A percentile compares a stretch with the other conserved stretches of the same genome.
Evolutionary conservation across 2,797 vertebrate species (phyloP).

Genomic region (Lates japonicus): DNA sequence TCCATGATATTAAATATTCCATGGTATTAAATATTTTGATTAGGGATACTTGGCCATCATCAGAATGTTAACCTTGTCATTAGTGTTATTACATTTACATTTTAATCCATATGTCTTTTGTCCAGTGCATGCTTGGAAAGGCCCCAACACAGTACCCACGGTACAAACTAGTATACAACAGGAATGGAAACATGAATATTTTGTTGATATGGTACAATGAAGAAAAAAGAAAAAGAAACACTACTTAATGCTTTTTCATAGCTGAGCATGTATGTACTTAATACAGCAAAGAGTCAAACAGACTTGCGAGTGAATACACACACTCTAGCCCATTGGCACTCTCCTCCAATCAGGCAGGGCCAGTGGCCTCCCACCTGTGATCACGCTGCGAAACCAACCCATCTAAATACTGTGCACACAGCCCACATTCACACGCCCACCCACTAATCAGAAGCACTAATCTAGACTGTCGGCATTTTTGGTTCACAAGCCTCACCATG

Average conservation of each 20-base stretch:
- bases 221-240: not conserved
- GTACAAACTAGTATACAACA: not conserved
- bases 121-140: not conserved
- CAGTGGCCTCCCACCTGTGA: conserved; percentile 57
- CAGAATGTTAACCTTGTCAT: not conserved
- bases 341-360: conserved; percentile 51
- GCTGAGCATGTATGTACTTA: not conserved
- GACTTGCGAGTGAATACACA: conserved; percentile 43
- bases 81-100: not conserved
- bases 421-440: conserved; percentile 51
- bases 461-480: conserved; percentile 64
- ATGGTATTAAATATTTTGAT: conserved; percentile 14
- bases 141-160: not conserved
- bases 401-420: conserved; percentile 56
- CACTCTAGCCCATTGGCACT: conserved; percentile 25
- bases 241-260: not conserved
- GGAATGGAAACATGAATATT: not conserved
- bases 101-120: not conserved
- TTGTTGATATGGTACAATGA: not conserved
- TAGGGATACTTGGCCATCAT: not conserved
- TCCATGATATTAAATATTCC: not conserved
- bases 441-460: conserved; percentile 65
- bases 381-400: conserved; percentile 45
- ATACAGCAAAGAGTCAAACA: conserved; percentile 16
- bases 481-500: conserved; percentile 60